phyloP scores from a whole-genome alignment of 2,888 invertebrate species.

The Chesias legatella region DNA sequence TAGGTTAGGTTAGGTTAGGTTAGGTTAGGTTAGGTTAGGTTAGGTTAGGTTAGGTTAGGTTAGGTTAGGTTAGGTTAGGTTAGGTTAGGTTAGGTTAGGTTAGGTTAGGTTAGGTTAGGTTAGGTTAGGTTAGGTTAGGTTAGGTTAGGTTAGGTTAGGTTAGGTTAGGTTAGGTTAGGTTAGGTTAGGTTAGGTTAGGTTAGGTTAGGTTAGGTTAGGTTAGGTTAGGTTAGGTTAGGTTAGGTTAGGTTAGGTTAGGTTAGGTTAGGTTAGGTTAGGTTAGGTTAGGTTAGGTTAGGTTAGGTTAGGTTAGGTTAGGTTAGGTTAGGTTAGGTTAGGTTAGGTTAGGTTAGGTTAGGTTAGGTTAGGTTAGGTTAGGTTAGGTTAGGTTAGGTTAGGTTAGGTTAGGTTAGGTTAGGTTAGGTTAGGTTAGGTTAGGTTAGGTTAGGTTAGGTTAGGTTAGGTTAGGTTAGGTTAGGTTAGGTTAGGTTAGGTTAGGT shows the following conservation, averaged over 20 bases:
- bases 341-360: conserved; percentile 16
- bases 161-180: conserved; percentile 17
- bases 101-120: conserved; percentile 16
- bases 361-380: conserved; percentile 16
- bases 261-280: conserved; percentile 15
- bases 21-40: conserved; percentile 18
- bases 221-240: conserved; percentile 14
- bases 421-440: conserved; percentile 12
- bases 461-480: conserved; percentile 17
- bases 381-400: conserved; percentile 16
- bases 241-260: conserved; percentile 16
- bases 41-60: conserved; percentile 14
- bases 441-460: conserved; percentile 18
- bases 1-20: conserved; percentile 18
- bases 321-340: conserved; percentile 16
- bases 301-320: conserved; percentile 16
- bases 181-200: conserved; percentile 17
- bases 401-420: conserved; percentile 13
- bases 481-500: conserved; percentile 16
- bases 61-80: conserved; percentile 24
- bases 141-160: conserved; percentile 17
- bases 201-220: conserved; percentile 18
- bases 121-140: conserved; percentile 15
- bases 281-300: conserved; percentile 15
- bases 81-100: conserved; percentile 19